Percentiles rank a stretch among this genome's conserved stretches.
phyloP scores from a whole-genome alignment of 1,140 invertebrate species.

The Araneus ventricosus region DNA sequence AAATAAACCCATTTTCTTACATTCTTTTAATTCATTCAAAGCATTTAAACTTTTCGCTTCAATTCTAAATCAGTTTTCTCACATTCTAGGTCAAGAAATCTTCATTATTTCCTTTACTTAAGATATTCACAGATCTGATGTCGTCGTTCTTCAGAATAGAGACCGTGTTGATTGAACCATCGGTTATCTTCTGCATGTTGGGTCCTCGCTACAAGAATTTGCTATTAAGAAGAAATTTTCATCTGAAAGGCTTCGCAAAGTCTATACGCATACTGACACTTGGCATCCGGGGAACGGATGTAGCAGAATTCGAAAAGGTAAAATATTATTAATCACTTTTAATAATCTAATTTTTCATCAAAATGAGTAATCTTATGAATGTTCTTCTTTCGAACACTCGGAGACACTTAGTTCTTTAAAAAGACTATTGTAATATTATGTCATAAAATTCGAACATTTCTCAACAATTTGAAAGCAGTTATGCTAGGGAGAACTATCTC shows the following conservation, averaged over 20 bases:
- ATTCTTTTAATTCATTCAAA: no score
- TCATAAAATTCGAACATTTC: no score
- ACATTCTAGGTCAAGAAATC: background rate
- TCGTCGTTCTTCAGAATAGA: background rate
- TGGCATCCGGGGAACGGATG: background rate
- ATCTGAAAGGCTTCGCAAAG: background rate
- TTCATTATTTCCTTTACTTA: background rate
- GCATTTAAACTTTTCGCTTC: no score
- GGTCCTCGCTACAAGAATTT: background rate
- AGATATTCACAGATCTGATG: conserved; percentile 21
- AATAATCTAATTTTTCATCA: no score
- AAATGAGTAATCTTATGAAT: no score
- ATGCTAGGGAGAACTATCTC: no score
- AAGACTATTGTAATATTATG: no score
- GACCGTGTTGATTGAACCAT: conserved; percentile 30
- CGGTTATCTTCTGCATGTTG: conserved; percentile 46
- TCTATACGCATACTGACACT: background rate
- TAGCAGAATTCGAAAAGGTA: conserved; percentile 11
- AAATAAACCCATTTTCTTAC: no score
- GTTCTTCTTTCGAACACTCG: no score
- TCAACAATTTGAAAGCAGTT: no score
- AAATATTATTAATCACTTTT: background rate
- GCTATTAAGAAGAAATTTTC: background rate
- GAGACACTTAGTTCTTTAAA: no score
- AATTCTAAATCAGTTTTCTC: background rate